A percentile compares a stretch with the other conserved stretches of the same genome.
These are phyloP conservation scores for Brachyptera putata DNA, from an alignment of 2,888 invertebrate species.

Conservation along the genomic window DNA sequence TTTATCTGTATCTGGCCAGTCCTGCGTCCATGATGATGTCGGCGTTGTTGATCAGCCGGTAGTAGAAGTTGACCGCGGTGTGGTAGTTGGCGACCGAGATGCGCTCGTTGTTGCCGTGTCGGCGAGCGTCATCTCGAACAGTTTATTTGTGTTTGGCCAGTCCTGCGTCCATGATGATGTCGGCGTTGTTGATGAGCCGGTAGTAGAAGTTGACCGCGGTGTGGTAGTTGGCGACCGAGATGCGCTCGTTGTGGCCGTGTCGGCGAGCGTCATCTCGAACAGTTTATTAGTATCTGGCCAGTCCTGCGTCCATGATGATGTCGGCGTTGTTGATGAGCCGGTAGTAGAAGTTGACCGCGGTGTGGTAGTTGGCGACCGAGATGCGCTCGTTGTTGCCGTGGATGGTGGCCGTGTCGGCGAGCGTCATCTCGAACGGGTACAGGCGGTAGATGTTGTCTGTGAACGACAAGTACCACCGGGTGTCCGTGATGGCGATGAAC, in stretches of 20 bases:
- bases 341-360: constrained; percentile 48
- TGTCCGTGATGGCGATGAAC: constrained; percentile 47
- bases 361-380: constrained; percentile 44
- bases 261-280: constrained; percentile 40
- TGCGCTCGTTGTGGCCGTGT: constrained; percentile 49
- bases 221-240: constrained; percentile 45
- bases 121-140: constrained; percentile 40
- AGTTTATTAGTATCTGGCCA: too few species aligned
- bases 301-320: constrained; percentile 10
- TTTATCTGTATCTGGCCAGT: too few species aligned
- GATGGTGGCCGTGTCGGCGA: constrained; percentile 40
- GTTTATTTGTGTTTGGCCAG: too few species aligned
- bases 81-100: constrained; percentile 46
- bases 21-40: constrained; percentile 36
- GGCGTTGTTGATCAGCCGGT: constrained; percentile 46
- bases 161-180: constrained; percentile 34
- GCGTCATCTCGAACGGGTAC: constrained; percentile 40
- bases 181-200: constrained; percentile 46
- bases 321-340: constrained; percentile 47
- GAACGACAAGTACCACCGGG: constrained; percentile 45
- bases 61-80: constrained; percentile 47
- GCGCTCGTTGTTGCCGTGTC: constrained; percentile 49
- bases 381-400: constrained; percentile 51
- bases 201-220: constrained; percentile 48
- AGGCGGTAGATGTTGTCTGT: constrained; percentile 48